phyloP scores from a whole-genome alignment of 2,888 invertebrate species.

The Anthrax anthrax region DNA sequence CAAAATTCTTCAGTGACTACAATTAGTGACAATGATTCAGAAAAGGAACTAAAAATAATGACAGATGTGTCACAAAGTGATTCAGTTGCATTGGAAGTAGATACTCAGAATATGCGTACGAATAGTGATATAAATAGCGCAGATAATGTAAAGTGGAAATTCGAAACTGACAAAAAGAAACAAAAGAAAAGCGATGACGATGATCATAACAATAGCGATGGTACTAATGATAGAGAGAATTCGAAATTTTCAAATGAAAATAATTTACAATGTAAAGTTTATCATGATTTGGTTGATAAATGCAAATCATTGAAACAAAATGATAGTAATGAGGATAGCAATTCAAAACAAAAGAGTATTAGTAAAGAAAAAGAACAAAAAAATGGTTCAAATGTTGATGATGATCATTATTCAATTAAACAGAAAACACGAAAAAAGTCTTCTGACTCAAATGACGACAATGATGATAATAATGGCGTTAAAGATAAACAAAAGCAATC shows the following conservation, averaged over 20 bases:
- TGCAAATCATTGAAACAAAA: background rate
- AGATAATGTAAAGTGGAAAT: background rate
- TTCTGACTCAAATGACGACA: slow-evolving; percentile 66
- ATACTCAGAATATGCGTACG: background rate
- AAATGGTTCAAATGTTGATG: too few species aligned
- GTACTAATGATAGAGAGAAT: background rate
- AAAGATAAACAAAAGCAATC: background rate
- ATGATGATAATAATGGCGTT: slow-evolving; percentile 32
- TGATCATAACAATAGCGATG: too few species aligned
- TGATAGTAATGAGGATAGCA: slow-evolving; percentile 18
- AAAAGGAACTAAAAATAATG: background rate
- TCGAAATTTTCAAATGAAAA: too few species aligned
- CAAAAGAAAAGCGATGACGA: too few species aligned
- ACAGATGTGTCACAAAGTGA: background rate
- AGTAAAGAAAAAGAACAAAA: slow-evolving; percentile 22
- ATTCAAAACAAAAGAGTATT: slow-evolving; percentile 30
- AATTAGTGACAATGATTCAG: background rate
- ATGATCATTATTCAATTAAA: slow-evolving; percentile 57
- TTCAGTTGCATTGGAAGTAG: background rate
- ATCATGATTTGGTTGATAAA: too few species aligned
- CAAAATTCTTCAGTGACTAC: background rate
- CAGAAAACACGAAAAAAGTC: slow-evolving; percentile 52
- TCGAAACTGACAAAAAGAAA: background rate
- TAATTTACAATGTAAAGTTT: too few species aligned
- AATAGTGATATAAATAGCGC: too few species aligned